These are phyloP conservation scores for Psilopogon haemacephalus DNA, from an alignment of 2,113 vertebrate genomes.

Conservation along the genomic window DNA sequence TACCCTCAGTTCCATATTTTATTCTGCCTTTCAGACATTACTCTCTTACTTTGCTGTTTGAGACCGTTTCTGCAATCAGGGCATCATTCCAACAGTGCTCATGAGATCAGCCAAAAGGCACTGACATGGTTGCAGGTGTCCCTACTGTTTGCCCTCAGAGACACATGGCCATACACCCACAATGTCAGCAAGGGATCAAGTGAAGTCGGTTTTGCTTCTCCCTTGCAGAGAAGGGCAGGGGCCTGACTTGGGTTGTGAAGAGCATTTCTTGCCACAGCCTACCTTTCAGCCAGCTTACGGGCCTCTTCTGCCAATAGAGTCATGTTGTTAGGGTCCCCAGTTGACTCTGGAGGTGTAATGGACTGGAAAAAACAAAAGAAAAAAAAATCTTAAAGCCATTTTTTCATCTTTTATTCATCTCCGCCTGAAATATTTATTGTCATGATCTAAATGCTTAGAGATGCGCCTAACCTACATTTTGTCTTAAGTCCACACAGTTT, in stretches of 20 bases:
- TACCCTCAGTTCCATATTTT: neutral
- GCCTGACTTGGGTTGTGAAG: fast-evolving
- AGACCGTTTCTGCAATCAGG: neutral
- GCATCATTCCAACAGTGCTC: neutral
- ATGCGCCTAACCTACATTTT: neutral
- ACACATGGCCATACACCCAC: neutral
- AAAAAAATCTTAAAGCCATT: neutral
- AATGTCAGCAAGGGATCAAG: neutral
- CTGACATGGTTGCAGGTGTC: fast-evolving
- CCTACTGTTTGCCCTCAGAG: neutral
- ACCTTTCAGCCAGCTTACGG: conserved; percentile 90
- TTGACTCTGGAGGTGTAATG: conserved; percentile 82
- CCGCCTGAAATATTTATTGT: neutral
- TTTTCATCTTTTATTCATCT: conserved; percentile 1
- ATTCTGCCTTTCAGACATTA: neutral
- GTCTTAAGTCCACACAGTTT: neutral
- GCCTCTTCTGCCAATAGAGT: conserved; percentile 95
- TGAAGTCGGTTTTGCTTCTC: neutral
- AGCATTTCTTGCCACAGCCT: neutral
- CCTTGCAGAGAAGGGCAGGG: neutral
- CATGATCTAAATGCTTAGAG: conserved; percentile 3
- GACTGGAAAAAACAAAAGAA: conserved; percentile 74
- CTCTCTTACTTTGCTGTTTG: neutral
- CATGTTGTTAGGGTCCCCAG: conserved; percentile 93
- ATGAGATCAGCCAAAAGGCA: neutral